Conservation (phyloP, 2,888 invertebrate species). For the Pandemis heparana region DNA sequence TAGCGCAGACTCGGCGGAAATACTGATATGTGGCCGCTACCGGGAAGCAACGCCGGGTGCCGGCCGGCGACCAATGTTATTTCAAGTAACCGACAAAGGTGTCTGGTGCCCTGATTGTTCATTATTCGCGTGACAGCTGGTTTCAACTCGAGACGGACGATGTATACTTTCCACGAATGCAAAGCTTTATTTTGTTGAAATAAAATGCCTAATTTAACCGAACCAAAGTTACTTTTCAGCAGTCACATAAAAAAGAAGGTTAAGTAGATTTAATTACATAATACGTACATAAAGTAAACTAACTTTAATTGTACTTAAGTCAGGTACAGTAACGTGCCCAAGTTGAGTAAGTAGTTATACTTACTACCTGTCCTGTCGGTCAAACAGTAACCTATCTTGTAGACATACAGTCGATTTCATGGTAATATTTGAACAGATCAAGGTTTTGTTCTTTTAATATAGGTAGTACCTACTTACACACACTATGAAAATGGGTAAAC, state of each 20-base stretch:
- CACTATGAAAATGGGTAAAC: too few relatives aligned
- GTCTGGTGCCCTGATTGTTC: slow-evolving; percentile 37
- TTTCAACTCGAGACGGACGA: neutral
- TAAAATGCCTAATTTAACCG: neutral
- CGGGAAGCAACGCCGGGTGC: slow-evolving; percentile 1
- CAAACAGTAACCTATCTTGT: neutral
- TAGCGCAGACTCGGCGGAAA: neutral
- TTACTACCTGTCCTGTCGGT: too few relatives aligned
- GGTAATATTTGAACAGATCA: neutral
- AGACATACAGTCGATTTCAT: neutral
- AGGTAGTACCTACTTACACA: too few relatives aligned
- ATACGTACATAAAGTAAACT: neutral
- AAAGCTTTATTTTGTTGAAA: neutral
- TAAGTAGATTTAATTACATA: too few relatives aligned
- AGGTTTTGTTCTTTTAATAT: neutral
- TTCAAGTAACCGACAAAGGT: slow-evolving; percentile 34
- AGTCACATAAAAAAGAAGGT: too few relatives aligned
- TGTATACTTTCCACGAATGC: neutral
- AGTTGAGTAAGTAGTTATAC: too few relatives aligned
- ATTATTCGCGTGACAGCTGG: neutral
- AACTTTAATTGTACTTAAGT: neutral
- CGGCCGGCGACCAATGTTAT: slow-evolving; percentile 12
- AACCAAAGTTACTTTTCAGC: neutral
- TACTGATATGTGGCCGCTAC: slow-evolving; percentile 15
- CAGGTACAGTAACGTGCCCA: too few relatives aligned